Evolutionary conservation across 1,140 invertebrate genomes (phyloP).

Genomic region (Meloidogyne floridensis): DNA sequence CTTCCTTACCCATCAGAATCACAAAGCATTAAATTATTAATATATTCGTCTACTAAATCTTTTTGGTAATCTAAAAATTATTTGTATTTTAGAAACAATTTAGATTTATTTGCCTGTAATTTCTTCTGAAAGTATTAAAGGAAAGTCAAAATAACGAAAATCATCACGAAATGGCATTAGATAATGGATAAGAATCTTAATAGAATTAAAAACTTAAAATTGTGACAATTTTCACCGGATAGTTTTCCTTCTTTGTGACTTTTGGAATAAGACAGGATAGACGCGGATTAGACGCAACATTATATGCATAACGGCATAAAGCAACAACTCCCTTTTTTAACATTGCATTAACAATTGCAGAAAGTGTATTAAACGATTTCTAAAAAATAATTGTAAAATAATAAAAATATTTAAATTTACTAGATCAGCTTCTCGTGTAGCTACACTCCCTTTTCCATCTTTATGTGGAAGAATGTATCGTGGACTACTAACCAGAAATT

Average conservation of each 20-base stretch:
- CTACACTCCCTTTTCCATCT: constrained; percentile 14
- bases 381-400: constrained; percentile 21
- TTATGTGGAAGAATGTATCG: constrained; percentile 37
- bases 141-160: constrained; percentile 40
- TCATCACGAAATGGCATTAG: constrained; percentile 41
- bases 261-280: constrained; percentile 41
- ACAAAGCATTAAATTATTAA: constrained; percentile 31
- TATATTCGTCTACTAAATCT: constrained; percentile 40
- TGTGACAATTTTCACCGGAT: constrained; percentile 22
- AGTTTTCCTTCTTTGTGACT: constrained; percentile 16
- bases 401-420: background rate
- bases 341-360: constrained; percentile 38
- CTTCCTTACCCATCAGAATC: constrained; percentile 33
- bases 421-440: background rate
- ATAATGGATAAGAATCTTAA: constrained; percentile 43
- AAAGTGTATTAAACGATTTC: constrained; percentile 24
- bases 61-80: constrained; percentile 38
- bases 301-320: constrained; percentile 45
- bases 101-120: constrained; percentile 2
- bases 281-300: constrained; percentile 34
- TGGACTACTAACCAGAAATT: constrained; percentile 37
- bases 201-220: background rate
- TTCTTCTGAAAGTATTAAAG: constrained; percentile 15
- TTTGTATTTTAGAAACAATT: constrained; percentile 10
- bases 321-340: constrained; percentile 38